Base-by-base conservation (phyloP, 35 echinoderm and acorn worm species). In the Ptychodera flava region DNA sequence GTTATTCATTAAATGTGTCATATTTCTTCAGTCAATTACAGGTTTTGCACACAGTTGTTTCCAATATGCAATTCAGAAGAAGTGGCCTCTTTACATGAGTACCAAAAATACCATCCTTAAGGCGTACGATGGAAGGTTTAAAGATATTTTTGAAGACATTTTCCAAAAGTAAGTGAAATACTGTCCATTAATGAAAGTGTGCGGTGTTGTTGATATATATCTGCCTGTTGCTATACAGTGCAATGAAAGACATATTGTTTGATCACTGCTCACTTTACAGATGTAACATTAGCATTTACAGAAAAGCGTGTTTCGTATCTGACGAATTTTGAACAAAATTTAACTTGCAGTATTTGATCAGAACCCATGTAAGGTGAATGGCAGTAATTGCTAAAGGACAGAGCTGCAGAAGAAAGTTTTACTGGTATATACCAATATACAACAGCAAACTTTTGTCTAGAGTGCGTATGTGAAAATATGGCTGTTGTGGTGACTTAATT, bases 21-120 rank as follows among this genome's bases (percentile, higher is more conserved):
- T 16, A 16, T 6, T 16, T 22, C 36, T 90, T 16, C 83, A 96
- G 95, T 97, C 95, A 0, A 97, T 97, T 78, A 79, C 85, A 89
- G 95, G 95, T 1, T 97, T 97, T 84, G 95, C 95, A 34, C 92
- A 97, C 35, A 86, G 86, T 36, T 97, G 95, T 78, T 91, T 97
- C 87, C 89, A 93, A 77, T 97, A 97, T 88, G 85, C 95, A 32
- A 89, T 97, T 28, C 38, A 36, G 38, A 97, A 97, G 79, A 84
- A 84, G 81, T 97, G 92, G 92, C 95, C 95, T 16, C 90, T 97
- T 16, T 97, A 97, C 90, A 89, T 97, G 92, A 97, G 95, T 85
- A 97, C 95, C 38, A 97, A 97, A 90, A 93, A 97, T 78, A 93
- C 95, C 16, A 97, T 97, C 85, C 85, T 97, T 37, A 97, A 97